phyloP scores from a whole-genome alignment of 2,797 vertebrate species.

The Dipus sagitta region DNA sequence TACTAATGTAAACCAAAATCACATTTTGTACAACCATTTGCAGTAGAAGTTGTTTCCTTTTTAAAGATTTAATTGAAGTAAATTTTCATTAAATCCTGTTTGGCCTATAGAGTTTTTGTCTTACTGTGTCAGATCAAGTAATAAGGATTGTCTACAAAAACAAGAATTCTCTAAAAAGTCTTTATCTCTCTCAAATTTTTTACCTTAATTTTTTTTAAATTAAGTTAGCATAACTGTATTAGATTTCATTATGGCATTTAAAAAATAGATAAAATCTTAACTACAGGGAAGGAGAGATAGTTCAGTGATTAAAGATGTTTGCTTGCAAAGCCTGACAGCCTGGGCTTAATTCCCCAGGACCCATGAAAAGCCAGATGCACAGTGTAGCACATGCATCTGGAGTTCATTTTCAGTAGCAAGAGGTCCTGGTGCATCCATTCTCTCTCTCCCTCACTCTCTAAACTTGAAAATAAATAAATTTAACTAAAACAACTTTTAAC shows the following conservation, averaged over 20 bases:
- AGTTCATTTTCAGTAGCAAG: no score
- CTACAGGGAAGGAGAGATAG: no score
- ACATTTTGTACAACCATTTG: constrained; percentile 11
- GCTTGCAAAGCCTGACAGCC: no score
- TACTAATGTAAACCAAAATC: neutral
- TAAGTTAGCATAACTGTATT: no score
- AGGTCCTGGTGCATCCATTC: no score
- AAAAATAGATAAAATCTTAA: no score
- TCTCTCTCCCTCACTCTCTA: neutral
- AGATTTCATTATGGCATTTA: no score
- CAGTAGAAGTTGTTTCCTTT: constrained; percentile 11
- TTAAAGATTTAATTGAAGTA: neutral
- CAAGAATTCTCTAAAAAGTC: neutral
- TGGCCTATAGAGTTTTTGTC: neutral
- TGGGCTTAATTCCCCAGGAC: no score
- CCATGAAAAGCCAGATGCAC: no score
- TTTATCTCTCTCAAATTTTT: neutral
- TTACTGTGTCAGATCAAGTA: neutral
- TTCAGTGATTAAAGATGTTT: no score
- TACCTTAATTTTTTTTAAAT: no score
- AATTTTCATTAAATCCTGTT: neutral
- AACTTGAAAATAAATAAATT: neutral
- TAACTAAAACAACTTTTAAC: neutral
- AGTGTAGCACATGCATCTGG: no score
- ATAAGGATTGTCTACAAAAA: neutral